Base-by-base conservation (phyloP, 2,888 invertebrate genomes). In the Drepanosiphum platanoidis region DNA sequence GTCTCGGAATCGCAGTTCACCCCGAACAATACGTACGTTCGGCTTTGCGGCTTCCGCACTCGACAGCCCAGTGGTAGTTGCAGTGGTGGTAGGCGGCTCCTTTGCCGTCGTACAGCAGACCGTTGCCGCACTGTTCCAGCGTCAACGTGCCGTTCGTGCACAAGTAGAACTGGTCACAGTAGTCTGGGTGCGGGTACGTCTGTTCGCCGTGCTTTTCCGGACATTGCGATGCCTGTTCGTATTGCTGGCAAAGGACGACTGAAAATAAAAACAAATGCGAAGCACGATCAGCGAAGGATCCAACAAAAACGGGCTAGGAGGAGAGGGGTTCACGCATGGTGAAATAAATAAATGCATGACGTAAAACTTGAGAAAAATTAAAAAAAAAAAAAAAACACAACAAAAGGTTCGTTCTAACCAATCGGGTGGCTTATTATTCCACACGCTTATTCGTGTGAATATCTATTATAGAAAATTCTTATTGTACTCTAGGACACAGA, bases 51-150 rank as follows among this genome's bases (percentile, higher is more conserved):
- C 92, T 91, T 78, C 94, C 96, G 89, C 97, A 97, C 87, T 96
- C 93, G 4, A 95, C 96, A 18, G 95, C 96, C 97, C 97, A 97
- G 91, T 96, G 92, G 91, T 97, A 97, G 91, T 96, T 96, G 92
- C 97, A 97, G 91, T 97, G 96, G 90, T 97, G 94, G 91, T 97
- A 94, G 0, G 95, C 95, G 32, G 93, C 93, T 1, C 97, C 97
- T 89, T 96, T 95, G 86, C 97, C 97, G 89, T 96, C 96, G 89
- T 95, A 97, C 68, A 97, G 92, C 46, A 97, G 92, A 7, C 97
- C 97, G 89, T 97, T 97, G 89, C 96, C 97, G 89, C 97, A 97
- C 42, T 94, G 94, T 90, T 97, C 97, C 88, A 96, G 93, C 2
- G 96, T 96, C 89, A 97, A 90, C 2, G 96, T 95, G 71, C 97